Evolutionary conservation across 1,140 invertebrate species (phyloP), one percentile per base, ranked within the genome.

Genomic region (Cherax destructor): DNA sequence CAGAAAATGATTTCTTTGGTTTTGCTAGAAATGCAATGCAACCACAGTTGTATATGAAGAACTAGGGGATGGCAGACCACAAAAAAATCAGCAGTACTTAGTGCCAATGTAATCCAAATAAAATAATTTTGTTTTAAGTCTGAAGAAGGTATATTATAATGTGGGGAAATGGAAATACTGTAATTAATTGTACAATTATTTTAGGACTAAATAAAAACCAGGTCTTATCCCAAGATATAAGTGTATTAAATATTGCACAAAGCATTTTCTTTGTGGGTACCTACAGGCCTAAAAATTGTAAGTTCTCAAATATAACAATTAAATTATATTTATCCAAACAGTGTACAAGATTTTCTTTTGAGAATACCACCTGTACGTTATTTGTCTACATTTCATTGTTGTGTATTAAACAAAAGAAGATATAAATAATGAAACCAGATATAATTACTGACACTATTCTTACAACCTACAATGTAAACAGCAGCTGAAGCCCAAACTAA

Each of bases 201-300:
- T 6, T 56, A 65, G 61, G 11, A 65, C 13, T 65, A 65, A 65
- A 65, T 65, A 65, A 65, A 41, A 65, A 65, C 61, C 21, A 65
- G 5, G 61, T 65, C 16, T 65, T 65, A 65, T 65, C 61, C 61
- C 61, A 65, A 65, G 61, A 65, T 65, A 65, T 65, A 65, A 65
- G 61, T 65, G 61, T 65, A 65, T 65, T 65, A 65, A 65, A 65
- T 65, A 65, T 65, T 65, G 61, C 61, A 65, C 61, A 65, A 65
- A 65, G 61, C 5, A 65, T 65, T 65, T 65, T 65, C 61, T 65
- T 65, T 65, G 61, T 65, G 61, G 61, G 61, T 65, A 18, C 61
- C 61, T 65, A 65, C 61, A 65, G 61, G 13, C 18, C 61, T 65
- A 65, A 65, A 65, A 65, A 65, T 21, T 65, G 13, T 16, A 65